Evolutionary conservation across 2,888 invertebrate species (phyloP).

Genomic region (Hemicrepidius hirtus): DNA sequence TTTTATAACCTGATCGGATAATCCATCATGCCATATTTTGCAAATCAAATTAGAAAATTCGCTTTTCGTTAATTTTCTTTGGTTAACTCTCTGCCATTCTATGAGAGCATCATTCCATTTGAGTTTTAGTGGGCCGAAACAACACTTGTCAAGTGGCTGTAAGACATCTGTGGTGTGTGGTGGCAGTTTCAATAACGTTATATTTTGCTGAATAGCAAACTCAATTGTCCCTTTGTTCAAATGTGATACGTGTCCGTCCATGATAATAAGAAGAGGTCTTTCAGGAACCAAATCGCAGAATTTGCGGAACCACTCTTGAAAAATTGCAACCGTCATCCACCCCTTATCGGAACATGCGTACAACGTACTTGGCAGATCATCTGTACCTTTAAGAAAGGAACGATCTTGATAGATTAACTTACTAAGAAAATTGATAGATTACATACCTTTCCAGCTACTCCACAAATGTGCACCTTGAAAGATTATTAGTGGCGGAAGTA

Average conservation of each 20-base stretch:
- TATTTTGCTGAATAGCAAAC: conserved; percentile 16
- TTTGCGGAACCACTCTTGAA: conserved; percentile 9
- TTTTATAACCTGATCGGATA: background rate
- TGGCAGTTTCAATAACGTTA: conserved; percentile 25
- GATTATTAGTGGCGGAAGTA: conserved; percentile 12
- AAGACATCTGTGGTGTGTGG: conserved; percentile 35
- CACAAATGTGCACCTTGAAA: conserved; percentile 2
- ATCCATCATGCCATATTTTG: background rate
- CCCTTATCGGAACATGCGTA: conserved; percentile 36
- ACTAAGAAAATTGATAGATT: no score
- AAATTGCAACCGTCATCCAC: conserved; percentile 10
- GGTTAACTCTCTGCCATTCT: background rate
- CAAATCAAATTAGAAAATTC: background rate
- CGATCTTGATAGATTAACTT: no score
- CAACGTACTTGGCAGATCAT: background rate
- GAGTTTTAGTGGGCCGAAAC: background rate
- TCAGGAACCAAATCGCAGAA: conserved; percentile 1
- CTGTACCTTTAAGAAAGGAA: no score
- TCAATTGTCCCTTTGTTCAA: conserved; percentile 6
- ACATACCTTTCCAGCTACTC: background rate
- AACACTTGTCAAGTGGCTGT: background rate
- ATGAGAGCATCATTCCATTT: background rate
- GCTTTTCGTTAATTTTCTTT: background rate
- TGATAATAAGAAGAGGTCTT: conserved; percentile 10
- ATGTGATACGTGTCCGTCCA: conserved; percentile 29